Base-by-base conservation (phyloP, 37 sponge, comb jelly and placozoan genomes). In the Tethya wilhelma region DNA sequence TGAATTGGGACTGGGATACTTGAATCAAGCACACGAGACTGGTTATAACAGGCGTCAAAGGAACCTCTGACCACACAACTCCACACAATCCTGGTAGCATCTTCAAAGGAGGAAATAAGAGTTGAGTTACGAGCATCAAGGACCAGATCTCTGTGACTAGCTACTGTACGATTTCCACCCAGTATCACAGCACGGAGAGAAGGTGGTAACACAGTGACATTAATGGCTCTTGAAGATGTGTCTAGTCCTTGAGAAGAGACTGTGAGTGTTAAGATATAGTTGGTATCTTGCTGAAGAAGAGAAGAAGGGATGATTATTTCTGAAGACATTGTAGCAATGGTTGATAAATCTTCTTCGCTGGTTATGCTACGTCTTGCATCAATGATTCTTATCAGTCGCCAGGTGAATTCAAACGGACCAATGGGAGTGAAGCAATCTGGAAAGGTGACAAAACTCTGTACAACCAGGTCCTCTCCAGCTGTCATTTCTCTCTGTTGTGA, bases 11-110 rank as follows among this genome's bases (percentile, higher is more conserved):
- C 22, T 1, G 71, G 76, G 4, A 53, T 40, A n/a, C 19, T 25
- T 26, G 38, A 64, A 37, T 6, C 34, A n/a, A n/a, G n/a, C 7
- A 26, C 30, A 30, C 17, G 38, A 14, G 80, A 74, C 59, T 44
- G 59, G 44, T 90, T 90, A 44, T 86, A 90, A 53, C 91, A 90
- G 0, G 91, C 79, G 19, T 56, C 82, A 38, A 40, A 22, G 20
- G 67, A 68, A 8, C 69, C 74, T 45, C 75, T 71, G 31, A 71
- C 70, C 26, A 12, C 12, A 33, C 90, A 89, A 25, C 37, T 72
- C 90, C 90, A 89, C 11, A 40, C 37, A 67, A 78, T 79, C 14
- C 72, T 62, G 20, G 83, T 59, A 55, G 40, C 2, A 34, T 36
- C n/a, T n/a, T n/a, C 46, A 20, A 70, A 31, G 25, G 23, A 17